Evolutionary conservation across 2,113 vertebrate species (phyloP), one percentile per base, ranked within the genome.

Genomic region (Gallinago undulata): DNA sequence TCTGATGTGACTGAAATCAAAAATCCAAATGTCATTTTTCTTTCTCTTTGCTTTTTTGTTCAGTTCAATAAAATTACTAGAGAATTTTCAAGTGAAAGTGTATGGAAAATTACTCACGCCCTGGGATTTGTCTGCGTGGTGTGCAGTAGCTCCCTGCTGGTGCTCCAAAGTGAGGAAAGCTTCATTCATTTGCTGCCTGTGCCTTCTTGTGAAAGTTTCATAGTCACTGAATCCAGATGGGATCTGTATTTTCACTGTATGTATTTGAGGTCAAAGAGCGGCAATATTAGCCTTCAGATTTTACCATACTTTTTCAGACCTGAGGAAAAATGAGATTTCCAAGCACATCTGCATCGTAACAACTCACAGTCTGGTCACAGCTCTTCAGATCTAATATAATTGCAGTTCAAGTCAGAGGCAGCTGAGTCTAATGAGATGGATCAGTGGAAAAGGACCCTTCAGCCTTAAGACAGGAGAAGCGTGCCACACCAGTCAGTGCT

Each of bases 241-340:
- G 72, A 93, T 70, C 64, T 90, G 70, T 91, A 69, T 80, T 92
- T 94, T 89, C 90, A 89, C 28, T 41, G 7, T 73, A 90, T 33
- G 7, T 73, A 31, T 89, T 23, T 63, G 50, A 89, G 82, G 90
- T 83, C 76, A 94, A 96, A 96, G 57, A 88, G 51, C 74, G 69
- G 60, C 35, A 87, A 37, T 43, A 39, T 55, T 30, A 55, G 10
- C 0, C 0, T 77, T 70, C 18, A 60, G 19, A 83, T 88, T 69
- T 83, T 88, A 62, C 45, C 21, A 41, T 41, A 35, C 19, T 39
- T 87, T 90, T 69, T 86, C 60, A 86, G 55, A 89, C 15, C 22
- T 51, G 25, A 92, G 47, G 35, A 93, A 70, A 91, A 66, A 74
- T 4, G 4, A 84, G 39, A 72, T 91, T 87, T 87, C 60, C 68